Conservation (phyloP, 1,140 invertebrate species). For the Drusus annulatus region DNA sequence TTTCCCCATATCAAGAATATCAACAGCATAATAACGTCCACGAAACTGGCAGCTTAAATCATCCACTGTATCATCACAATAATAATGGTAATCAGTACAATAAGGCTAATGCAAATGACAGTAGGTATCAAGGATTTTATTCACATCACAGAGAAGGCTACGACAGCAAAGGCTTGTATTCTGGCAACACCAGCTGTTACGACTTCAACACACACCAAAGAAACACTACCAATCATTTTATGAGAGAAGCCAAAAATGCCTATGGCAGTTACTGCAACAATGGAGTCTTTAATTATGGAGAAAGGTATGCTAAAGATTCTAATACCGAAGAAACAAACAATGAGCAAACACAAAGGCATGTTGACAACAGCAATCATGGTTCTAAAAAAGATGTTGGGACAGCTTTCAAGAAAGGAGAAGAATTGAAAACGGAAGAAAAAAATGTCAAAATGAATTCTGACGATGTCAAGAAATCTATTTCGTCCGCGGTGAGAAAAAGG, state of each 20-base stretch:
- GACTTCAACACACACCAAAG: neutral
- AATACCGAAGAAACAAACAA: neutral
- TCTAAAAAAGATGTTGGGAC: neutral
- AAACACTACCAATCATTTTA: neutral
- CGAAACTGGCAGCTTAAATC: neutral
- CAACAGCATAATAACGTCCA: neutral
- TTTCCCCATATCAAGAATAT: neutral
- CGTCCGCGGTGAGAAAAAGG: conserved; percentile 45
- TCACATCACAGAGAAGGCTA: neutral
- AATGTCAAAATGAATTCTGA: conserved; percentile 17
- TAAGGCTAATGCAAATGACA: neutral
- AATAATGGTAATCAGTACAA: neutral
- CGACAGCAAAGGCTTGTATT: neutral
- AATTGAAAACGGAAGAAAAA: neutral
- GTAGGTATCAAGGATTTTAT: neutral
- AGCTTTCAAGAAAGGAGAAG: neutral
- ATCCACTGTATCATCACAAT: neutral
- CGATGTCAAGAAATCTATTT: conserved; percentile 53
- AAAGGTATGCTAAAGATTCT: neutral
- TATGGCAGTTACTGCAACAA: neutral
- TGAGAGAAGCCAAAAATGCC: neutral
- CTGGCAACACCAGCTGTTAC: neutral
- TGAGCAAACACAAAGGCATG: neutral
- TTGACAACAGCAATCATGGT: neutral
- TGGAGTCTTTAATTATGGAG: neutral